Evolutionary conservation across 23 tunicate species (phyloP).

Genomic region (Trididemnum nubilum): DNA sequence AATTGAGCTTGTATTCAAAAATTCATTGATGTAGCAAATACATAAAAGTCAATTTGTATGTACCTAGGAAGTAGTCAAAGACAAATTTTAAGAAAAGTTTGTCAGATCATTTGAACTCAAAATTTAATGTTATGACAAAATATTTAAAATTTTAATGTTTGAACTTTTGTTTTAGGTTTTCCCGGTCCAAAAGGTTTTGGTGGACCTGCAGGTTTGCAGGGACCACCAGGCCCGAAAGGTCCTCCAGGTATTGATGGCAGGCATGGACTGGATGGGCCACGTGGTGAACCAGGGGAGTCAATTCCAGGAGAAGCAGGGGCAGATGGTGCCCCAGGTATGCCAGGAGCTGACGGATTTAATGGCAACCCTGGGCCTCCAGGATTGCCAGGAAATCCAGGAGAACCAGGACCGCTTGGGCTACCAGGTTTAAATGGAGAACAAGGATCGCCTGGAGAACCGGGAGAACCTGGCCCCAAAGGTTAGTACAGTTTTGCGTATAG

Average conservation of each 20-base stretch:
- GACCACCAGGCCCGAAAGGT: conserved; percentile 48
- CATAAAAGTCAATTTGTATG: too few species aligned
- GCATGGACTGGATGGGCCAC: conserved; percentile 21
- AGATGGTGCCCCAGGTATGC: conserved; percentile 14
- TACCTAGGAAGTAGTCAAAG: too few species aligned
- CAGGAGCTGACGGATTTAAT: conserved; percentile 11
- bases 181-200: conserved; percentile 25
- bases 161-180: too few species aligned
- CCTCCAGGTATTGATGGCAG: conserved; percentile 43
- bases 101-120: too few species aligned
- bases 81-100: too few species aligned
- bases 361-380: conserved; percentile 35
- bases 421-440: conserved; percentile 64
- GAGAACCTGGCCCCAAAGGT: conserved; percentile 71
- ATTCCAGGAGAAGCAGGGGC: background rate
- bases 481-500: background rate
- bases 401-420: conserved; percentile 29
- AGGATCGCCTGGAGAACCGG: conserved; percentile 43
- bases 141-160: too few species aligned
- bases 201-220: conserved; percentile 41
- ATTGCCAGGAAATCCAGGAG: conserved; percentile 28
- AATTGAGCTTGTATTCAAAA: too few species aligned
- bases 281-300: conserved; percentile 36
- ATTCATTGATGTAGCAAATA: too few species aligned
- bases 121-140: too few species aligned